Evolutionary conservation across 2,113 vertebrate genomes (phyloP).

Genomic region (Silurus meridionalis): DNA sequence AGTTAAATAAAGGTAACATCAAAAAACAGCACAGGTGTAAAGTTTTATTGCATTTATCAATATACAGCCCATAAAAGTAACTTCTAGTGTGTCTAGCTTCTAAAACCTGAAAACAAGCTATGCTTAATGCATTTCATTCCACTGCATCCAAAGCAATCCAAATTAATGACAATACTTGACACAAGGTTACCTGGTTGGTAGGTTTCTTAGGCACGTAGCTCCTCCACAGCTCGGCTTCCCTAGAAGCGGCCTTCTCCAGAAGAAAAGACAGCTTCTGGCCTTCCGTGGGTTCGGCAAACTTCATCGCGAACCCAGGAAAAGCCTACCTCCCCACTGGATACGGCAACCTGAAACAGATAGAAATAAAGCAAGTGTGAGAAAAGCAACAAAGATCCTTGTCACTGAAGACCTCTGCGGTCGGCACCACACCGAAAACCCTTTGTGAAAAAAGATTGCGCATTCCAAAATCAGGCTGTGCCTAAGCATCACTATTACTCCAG

Average conservation of each 20-base stretch:
- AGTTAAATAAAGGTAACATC: not conserved
- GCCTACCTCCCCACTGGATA: constrained; percentile 92
- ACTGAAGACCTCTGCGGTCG: not conserved
- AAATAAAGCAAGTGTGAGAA: not conserved
- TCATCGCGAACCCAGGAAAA: constrained; percentile 90
- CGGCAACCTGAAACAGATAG: constrained; percentile 82
- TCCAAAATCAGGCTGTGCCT: not conserved
- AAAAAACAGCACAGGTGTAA: not conserved
- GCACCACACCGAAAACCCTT: not conserved
- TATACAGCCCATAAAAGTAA: not conserved
- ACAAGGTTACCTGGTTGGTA: constrained; percentile 81
- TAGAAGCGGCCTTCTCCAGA: constrained; percentile 91
- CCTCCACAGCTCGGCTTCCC: constrained; percentile 95
- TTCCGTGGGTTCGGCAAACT: constrained; percentile 89
- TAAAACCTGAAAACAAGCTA: too few relatives aligned
- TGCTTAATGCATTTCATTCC: not conserved
- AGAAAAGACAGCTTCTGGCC: constrained; percentile 94
- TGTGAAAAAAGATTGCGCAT: not conserved
- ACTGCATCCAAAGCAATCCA: not conserved
- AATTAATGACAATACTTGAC: not conserved
- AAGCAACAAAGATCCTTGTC: not conserved
- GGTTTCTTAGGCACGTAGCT: constrained; percentile 88
- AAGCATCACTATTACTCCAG: not conserved
- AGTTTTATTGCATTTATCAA: not conserved
- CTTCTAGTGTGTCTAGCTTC: not conserved